Percentiles rank a stretch among this genome's conserved stretches.
phyloP scores from a whole-genome alignment of 1,140 invertebrate species.

The Dinothrombium tinctorium region DNA sequence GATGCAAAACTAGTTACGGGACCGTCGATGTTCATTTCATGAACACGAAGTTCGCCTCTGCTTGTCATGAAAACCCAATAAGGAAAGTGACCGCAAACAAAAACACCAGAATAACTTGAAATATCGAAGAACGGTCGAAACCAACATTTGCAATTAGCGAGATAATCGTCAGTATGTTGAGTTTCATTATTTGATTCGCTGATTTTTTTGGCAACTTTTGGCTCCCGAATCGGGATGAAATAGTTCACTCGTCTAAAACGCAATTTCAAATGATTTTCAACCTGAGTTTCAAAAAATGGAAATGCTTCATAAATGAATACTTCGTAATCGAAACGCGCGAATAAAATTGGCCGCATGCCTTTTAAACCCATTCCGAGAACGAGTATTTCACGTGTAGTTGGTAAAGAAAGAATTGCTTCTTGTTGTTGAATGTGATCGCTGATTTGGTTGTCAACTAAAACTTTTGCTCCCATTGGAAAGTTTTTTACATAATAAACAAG shows the following conservation, averaged over 20 bases:
- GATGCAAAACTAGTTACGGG: slow-evolving; percentile 60
- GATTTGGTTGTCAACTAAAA: slow-evolving; percentile 29
- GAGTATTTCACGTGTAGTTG: slow-evolving; percentile 46
- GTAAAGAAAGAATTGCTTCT: slow-evolving; percentile 15
- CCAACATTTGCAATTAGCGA: no score
- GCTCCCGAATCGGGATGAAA: not conserved
- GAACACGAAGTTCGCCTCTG: slow-evolving; percentile 61
- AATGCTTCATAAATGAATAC: slow-evolving; percentile 73
- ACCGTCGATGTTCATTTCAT: slow-evolving; percentile 70
- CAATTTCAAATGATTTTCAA: slow-evolving; percentile 62
- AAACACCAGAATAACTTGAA: slow-evolving; percentile 69
- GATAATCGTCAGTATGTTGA: no score
- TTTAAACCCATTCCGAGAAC: slow-evolving; percentile 60
- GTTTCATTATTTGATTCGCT: no score
- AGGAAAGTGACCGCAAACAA: slow-evolving; percentile 66
- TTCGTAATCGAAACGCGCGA: slow-evolving; percentile 50
- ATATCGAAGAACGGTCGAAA: slow-evolving; percentile 63
- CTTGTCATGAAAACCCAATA: slow-evolving; percentile 69
- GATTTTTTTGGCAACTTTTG: no score
- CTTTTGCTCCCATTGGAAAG: slow-evolving; percentile 42
- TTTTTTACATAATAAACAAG: slow-evolving; percentile 25
- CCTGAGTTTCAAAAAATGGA: slow-evolving; percentile 33
- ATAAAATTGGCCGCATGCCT: slow-evolving; percentile 47
- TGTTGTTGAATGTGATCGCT: slow-evolving; percentile 1
- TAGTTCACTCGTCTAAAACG: slow-evolving; percentile 36